A percentile compares a stretch with the other conserved stretches of the same genome.
These are phyloP conservation scores for Tonatia bakeri DNA, from an alignment of 2,113 vertebrate genomes.

Conservation along the genomic window DNA sequence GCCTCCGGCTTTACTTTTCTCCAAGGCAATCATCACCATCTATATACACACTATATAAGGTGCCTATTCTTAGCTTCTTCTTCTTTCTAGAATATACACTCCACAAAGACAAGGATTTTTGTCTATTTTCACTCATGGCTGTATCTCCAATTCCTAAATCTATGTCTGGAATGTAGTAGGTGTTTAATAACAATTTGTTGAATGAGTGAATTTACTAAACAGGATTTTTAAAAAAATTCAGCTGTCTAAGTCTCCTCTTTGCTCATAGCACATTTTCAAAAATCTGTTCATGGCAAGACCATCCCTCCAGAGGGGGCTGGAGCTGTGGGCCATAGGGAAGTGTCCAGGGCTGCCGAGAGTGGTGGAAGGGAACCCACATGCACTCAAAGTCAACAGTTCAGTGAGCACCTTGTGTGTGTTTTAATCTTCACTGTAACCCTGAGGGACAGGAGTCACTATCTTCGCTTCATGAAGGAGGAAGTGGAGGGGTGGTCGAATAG, in stretches of 20 bases:
- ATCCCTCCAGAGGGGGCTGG: background rate
- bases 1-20: background rate
- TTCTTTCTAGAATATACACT: background rate
- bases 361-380: background rate
- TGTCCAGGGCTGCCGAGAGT: too few species aligned
- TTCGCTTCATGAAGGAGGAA: background rate
- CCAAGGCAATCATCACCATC: background rate
- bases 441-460: background rate
- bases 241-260: background rate
- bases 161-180: background rate
- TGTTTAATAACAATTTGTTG: background rate
- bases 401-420: background rate
- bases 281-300: background rate
- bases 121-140: background rate
- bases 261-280: background rate
- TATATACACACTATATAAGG: background rate
- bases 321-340: background rate
- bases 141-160: background rate
- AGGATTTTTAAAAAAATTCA: background rate
- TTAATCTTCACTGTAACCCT: background rate
- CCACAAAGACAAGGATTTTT: background rate
- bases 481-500: background rate
- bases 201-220: background rate
- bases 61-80: background rate
- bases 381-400: background rate